Base-by-base conservation (phyloP, 1,140 invertebrate species). In the Kradibia gibbosae region DNA sequence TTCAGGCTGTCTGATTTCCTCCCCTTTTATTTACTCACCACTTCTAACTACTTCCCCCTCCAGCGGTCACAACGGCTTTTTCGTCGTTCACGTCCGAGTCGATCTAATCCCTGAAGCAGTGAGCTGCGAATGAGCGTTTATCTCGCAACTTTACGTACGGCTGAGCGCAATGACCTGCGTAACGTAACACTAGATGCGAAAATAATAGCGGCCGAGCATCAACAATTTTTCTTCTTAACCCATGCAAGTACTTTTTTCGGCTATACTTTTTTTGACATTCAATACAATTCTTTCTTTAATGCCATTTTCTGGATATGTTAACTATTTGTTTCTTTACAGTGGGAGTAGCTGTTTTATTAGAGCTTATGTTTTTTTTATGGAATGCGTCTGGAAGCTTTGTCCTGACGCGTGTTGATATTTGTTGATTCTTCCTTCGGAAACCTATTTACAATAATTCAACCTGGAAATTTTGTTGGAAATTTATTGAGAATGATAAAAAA, bases 161-260 rank as follows among this genome's bases (percentile, higher is more conserved):
- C 62, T 65, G 74, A 22, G 31, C 57, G 22, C 73, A 28, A 31
- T 75, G 72, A 31, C 28, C 72, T 55, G 17, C 50, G 25, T 4
- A 53, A 73, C 71, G 25, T 15, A 34, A 73, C 71, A 48, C 53
- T 36, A 42, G 53, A 75, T 75, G 73, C 55, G 73, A 75, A 75
- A 75, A 75, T 75, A 75, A 75, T 42, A 75, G 34, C 28, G 73
- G 73, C 31, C 71, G 73, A 75, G 34, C 53, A n/a, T 39, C 34
- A 15, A 15, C 0, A 3, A 3, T 22, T 39, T 39, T 39, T 57
- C 13, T n/a, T 39, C 11, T 39, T 57, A 8, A 7, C 25, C 22
- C 34, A 39, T 36, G 13, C 62, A 22, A n/a, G 20, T 15, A n/a
- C 20, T 75, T 75, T 75, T 75, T 75, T 75, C 73, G 15, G 36